Percentiles rank a stretch among this genome's conserved stretches.
phyloP scores from a whole-genome alignment of 2,113 vertebrate genomes.

The Labeo rohita region DNA sequence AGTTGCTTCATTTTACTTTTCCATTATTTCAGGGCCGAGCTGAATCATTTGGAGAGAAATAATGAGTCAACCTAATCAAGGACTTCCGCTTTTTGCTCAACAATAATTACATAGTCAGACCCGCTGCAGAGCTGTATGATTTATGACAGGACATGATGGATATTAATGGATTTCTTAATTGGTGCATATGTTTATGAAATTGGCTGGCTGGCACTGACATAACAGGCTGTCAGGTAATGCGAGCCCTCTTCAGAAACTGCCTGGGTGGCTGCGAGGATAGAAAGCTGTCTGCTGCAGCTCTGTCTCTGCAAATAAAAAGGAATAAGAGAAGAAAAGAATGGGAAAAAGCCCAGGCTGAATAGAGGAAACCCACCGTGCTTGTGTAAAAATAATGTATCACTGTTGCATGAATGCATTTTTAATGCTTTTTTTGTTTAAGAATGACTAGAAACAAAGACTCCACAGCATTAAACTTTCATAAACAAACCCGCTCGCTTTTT shows the following conservation, averaged over 20 bases:
- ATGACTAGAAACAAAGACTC: constrained; percentile 24
- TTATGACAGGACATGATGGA: constrained; percentile 78
- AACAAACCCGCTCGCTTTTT: constrained; percentile 28
- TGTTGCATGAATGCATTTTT: constrained; percentile 41
- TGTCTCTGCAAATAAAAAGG: constrained; percentile 23
- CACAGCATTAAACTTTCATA: constrained; percentile 47
- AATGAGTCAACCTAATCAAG: constrained; percentile 78
- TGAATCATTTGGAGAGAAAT: constrained; percentile 74
- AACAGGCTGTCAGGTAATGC: constrained; percentile 64
- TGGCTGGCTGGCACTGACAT: constrained; percentile 67
- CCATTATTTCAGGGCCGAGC: constrained; percentile 75
- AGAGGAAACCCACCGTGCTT: constrained; percentile 33
- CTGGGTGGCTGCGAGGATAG: constrained; percentile 2
- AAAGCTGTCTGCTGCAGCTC: constrained; percentile 12
- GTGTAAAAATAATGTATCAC: constrained; percentile 41
- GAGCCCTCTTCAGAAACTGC: constrained; percentile 48
- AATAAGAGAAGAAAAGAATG: constrained; percentile 5
- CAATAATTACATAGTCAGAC: constrained; percentile 76
- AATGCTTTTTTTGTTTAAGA: constrained; percentile 31
- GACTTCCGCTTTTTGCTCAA: constrained; percentile 74
- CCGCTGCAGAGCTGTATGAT: constrained; percentile 72
- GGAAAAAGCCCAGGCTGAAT: constrained; percentile 13
- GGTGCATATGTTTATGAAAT: constrained; percentile 77
- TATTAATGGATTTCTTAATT: constrained; percentile 82
- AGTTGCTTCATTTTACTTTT: constrained; percentile 70